Percentiles rank a stretch among this genome's conserved stretches.
Evolutionary conservation across 2,888 invertebrate species (phyloP).

Genomic region (Hydrotaea cyrtoneurina): DNA sequence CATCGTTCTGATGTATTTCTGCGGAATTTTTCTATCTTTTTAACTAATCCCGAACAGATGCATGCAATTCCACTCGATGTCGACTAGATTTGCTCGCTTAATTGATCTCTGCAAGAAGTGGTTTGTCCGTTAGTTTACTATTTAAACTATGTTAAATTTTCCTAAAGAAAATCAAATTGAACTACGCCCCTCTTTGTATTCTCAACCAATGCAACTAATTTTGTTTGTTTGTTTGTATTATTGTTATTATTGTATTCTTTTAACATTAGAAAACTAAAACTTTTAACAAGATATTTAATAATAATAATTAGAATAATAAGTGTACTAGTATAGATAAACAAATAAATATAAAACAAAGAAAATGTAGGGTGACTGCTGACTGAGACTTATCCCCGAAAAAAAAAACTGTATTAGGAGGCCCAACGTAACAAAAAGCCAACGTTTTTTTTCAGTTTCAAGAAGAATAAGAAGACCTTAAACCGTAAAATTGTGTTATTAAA

Average conservation of each 20-base stretch:
- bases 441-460: conserved; percentile 29
- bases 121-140: not conserved
- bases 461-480: not conserved
- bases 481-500: not conserved
- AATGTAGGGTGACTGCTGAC: not conserved
- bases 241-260: not conserved
- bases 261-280: conserved; percentile 51
- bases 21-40: too few species aligned
- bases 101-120: conserved; percentile 54
- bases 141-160: conserved; percentile 58
- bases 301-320: too few species aligned
- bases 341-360: conserved; percentile 9
- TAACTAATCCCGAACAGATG: too few species aligned
- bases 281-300: conserved; percentile 35
- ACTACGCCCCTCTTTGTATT: conserved; percentile 28
- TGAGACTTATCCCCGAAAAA: too few species aligned
- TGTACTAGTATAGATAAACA: conserved; percentile 38
- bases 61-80: too few species aligned
- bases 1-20: too few species aligned
- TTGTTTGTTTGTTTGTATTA: conserved; percentile 27
- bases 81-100: conserved; percentile 9
- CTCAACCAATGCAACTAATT: conserved; percentile 61
- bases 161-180: conserved; percentile 62
- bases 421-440: conserved; percentile 43
- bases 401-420: conserved; percentile 48